Evolutionary conservation across 92 coral and sea anemone species (phyloP).

Genomic region (Ricordea florida): DNA sequence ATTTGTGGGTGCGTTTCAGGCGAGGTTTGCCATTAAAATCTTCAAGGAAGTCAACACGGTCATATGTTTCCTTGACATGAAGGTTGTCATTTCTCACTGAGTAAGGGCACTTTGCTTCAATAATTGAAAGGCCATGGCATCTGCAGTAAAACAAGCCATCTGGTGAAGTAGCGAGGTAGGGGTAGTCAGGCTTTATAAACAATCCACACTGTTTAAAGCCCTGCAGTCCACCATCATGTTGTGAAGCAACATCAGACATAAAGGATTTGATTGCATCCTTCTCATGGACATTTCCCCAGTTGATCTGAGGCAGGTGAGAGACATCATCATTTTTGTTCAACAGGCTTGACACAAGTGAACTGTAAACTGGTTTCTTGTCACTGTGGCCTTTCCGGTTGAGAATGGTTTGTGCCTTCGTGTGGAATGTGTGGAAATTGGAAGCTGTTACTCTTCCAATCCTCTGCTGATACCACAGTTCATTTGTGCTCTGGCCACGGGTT

Average conservation of each 20-base stretch:
- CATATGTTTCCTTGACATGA: conserved; percentile 27
- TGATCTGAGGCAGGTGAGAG: conserved; percentile 51
- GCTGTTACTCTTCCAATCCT: conserved; percentile 55
- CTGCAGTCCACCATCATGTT: conserved; percentile 65
- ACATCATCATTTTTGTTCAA: conserved; percentile 40
- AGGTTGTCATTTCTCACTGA: conserved; percentile 34
- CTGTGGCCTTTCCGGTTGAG: conserved; percentile 25
- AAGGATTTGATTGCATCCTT: conserved; percentile 58
- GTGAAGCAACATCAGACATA: conserved; percentile 59
- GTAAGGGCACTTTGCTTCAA: conserved; percentile 53
- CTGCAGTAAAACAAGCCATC: too few species aligned
- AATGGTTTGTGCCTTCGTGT: conserved; percentile 40
- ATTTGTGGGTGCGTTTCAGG: conserved; percentile 61
- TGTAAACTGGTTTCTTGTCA: too few species aligned
- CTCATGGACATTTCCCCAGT: conserved; percentile 56
- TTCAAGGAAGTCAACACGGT: conserved; percentile 51
- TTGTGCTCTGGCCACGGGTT: conserved; percentile 63
- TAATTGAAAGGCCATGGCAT: conserved; percentile 14
- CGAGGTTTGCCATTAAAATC: conserved; percentile 61
- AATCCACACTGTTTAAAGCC: too few species aligned
- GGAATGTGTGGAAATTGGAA: conserved; percentile 54
- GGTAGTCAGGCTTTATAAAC: too few species aligned
- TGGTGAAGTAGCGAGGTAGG: too few species aligned
- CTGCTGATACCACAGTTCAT: conserved; percentile 50
- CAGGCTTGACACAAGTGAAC: conserved; percentile 49